These are phyloP conservation scores for Phodopus roborovskii DNA, from an alignment of 2,113 vertebrate genomes.

Conservation along the genomic window DNA sequence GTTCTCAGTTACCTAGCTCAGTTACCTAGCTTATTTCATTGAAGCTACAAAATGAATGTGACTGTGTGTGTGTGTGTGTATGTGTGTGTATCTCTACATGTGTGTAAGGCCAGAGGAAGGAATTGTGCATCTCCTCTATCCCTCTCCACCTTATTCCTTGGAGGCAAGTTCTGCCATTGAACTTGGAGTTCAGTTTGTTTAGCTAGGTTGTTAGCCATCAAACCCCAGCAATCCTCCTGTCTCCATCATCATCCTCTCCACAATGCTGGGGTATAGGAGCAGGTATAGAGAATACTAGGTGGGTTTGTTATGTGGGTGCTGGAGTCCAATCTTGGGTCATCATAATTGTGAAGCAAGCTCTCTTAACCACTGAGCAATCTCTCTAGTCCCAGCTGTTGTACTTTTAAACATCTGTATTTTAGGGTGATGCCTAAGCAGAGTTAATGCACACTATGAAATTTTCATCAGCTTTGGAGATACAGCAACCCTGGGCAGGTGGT, in stretches of 20 bases:
- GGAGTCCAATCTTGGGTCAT: background rate
- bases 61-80: background rate
- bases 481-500: background rate
- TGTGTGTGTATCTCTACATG: background rate
- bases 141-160: no score
- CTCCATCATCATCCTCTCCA: no score
- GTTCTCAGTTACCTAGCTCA: background rate
- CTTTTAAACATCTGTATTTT: background rate
- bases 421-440: background rate
- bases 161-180: background rate
- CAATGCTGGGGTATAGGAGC: background rate
- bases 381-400: background rate
- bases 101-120: background rate
- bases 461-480: background rate
- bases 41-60: background rate
- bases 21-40: background rate
- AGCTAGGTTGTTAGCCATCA: background rate
- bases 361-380: background rate
- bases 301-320: background rate
- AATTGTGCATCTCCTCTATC: background rate
- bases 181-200: background rate
- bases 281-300: background rate
- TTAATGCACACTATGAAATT: background rate
- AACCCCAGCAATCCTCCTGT: background rate
- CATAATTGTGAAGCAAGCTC: background rate